A percentile compares a stretch with the other conserved stretches of the same genome.
Evolutionary conservation across 2,113 vertebrate species (phyloP).

Genomic region (Brevimyrus niger): DNA sequence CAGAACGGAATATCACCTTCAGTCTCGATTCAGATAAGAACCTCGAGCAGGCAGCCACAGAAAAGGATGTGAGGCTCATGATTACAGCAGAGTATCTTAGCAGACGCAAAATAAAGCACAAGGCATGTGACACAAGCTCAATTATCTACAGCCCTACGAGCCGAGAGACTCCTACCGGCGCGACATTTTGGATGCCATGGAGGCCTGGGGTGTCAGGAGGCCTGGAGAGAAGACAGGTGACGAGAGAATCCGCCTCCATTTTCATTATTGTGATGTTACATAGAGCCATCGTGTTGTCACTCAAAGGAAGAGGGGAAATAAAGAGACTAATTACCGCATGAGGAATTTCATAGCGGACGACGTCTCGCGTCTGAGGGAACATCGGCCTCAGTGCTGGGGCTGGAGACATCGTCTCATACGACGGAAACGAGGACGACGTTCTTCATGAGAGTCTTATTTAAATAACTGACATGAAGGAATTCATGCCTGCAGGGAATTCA

Average conservation of each 20-base stretch:
- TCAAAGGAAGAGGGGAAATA: slow-evolving; percentile 29
- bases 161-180: slow-evolving; percentile 81
- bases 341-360: slow-evolving; percentile 68
- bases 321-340: slow-evolving; percentile 85
- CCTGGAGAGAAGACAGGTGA: slow-evolving; percentile 92
- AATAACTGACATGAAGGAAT: not conserved
- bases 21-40: slow-evolving; percentile 71
- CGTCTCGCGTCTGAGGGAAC: slow-evolving; percentile 66
- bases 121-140: slow-evolving; percentile 96
- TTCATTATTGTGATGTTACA: slow-evolving; percentile 62
- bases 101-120: slow-evolving; percentile 76
- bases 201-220: slow-evolving; percentile 76
- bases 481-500: not conserved
- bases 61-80: slow-evolving; percentile 95
- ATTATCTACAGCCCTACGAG: slow-evolving; percentile 95
- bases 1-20: slow-evolving; percentile 71
- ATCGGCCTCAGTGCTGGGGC: slow-evolving; percentile 53
- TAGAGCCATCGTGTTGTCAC: slow-evolving; percentile 72
- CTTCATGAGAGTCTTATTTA: not conserved
- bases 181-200: slow-evolving; percentile 67
- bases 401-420: slow-evolving; percentile 15
- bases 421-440: not conserved
- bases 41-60: slow-evolving; percentile 71
- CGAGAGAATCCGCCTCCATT: slow-evolving; percentile 77
- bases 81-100: slow-evolving; percentile 88